Conservation (phyloP, 2,113 vertebrate genomes). For the Rhabdornis inornatus region DNA sequence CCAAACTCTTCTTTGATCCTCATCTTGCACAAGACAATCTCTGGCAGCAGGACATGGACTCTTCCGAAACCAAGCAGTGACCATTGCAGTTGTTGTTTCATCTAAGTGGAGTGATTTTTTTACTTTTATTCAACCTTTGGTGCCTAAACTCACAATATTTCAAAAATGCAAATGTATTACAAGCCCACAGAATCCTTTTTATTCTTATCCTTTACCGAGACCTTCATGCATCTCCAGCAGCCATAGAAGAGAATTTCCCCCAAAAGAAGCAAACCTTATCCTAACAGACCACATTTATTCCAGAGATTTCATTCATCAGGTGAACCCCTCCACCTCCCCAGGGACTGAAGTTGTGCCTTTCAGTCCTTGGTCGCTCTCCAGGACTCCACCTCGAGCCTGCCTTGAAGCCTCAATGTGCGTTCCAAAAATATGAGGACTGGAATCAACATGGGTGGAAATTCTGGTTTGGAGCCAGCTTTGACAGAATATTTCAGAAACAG, state of each 20-base stretch:
- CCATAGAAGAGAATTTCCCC: not conserved
- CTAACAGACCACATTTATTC: not conserved
- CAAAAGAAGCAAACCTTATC: not conserved
- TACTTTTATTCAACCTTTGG: not conserved
- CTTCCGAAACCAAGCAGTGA: not conserved
- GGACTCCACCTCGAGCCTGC: not conserved
- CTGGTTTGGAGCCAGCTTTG: not conserved
- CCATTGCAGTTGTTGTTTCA: rapidly evolving
- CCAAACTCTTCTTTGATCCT: not conserved
- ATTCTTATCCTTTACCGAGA: not conserved
- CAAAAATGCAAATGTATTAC: not conserved
- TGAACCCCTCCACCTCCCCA: not conserved
- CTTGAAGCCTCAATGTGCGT: not conserved
- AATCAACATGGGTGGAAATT: not conserved
- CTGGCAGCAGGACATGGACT: not conserved
- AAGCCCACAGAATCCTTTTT: not conserved
- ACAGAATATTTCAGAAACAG: not conserved
- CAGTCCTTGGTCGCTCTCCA: not conserved
- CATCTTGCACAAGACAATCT: not conserved
- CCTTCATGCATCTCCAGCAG: not conserved
- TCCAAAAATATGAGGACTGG: not conserved
- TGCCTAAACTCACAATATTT: not conserved
- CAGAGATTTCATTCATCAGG: not conserved
- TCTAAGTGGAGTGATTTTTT: not conserved
- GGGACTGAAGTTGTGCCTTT: not conserved